A percentile compares a stretch with the other conserved stretches of the same genome.
Evolutionary conservation across 1,140 invertebrate genomes (phyloP).

Genomic region (Brachionus sp.): DNA sequence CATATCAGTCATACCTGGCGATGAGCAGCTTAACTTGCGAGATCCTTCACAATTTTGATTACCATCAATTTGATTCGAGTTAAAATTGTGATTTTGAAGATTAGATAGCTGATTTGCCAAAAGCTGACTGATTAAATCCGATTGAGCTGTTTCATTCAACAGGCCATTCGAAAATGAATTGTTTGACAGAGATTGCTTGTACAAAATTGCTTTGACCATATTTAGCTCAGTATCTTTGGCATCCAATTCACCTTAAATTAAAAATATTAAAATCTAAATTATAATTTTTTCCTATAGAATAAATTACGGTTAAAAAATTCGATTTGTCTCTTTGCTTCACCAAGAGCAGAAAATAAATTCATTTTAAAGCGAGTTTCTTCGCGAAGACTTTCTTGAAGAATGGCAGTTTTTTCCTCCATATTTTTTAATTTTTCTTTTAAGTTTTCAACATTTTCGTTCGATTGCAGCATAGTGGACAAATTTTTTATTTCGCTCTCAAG

Average conservation of each 20-base stretch:
- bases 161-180: background rate
- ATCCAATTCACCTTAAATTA: conserved; percentile 15
- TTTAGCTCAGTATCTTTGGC: conserved; percentile 34
- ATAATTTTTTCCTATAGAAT: background rate
- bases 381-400: conserved; percentile 84
- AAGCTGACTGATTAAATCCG: conserved; percentile 35
- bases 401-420: conserved; percentile 80
- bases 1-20: background rate
- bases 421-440: conserved; percentile 73
- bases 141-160: conserved; percentile 8
- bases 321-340: conserved; percentile 85
- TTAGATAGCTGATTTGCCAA: background rate
- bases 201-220: conserved; percentile 17
- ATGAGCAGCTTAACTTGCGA: background rate
- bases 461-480: background rate
- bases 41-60: background rate
- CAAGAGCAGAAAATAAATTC: conserved; percentile 89
- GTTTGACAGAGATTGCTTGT: background rate
- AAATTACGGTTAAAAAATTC: conserved; percentile 82
- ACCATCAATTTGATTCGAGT: background rate
- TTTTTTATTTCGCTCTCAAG: conserved; percentile 22
- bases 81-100: background rate
- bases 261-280: background rate
- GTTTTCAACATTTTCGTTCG: conserved; percentile 64
- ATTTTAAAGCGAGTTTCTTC: conserved; percentile 92